Evolutionary conservation across 2,797 vertebrate species (phyloP), one percentile per base, ranked within the genome.

Genomic region (Rousettus madagascariensis): DNA sequence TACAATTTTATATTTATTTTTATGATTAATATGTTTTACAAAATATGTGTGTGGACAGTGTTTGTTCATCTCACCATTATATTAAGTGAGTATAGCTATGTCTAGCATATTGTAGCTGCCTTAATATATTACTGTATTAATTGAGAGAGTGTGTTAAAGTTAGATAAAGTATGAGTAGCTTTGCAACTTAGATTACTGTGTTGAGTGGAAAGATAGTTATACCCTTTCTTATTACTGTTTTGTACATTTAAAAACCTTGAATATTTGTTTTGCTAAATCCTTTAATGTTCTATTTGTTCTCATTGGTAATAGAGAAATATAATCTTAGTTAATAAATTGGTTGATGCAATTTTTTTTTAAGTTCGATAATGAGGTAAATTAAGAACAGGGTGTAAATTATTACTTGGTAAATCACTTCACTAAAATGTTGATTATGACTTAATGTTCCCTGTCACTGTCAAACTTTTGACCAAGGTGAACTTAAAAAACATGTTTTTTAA

Each of bases 401-500:
- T 91, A n/a, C 7, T 89, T 87, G 26, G 20, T 74, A 57, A 96
- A 92, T 80, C 17, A 72, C 5, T 55, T 82, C 33, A 26, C n/a
- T 38, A 86, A 86, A 86, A 92, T 63, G 15, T 66, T 77, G 19
- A 33, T 90, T 49, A 43, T 71, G 19, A 86, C 17, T 92, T 95
- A 65, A 41, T 20, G 86, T 90, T 94, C 59, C 8, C 15, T 55
- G 53, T 94, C 63, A 30, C 51, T 85, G 59, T 88, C 51, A 86
- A 91, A 49, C 19, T 16, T 41, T 26, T 22, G 63, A 87, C 17
- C 94, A 68, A 86, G 41, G 8, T 38, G 16, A 94, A 49, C 13
- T 84, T 59, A 30, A 55, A 85, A 61, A 92, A 85, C 51, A 11
- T 72, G 24, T 49, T 26, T 36, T 24, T 86, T 57, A 63, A 84